Conservation (phyloP, 2,113 vertebrate genomes). For the Mugil cephalus region DNA sequence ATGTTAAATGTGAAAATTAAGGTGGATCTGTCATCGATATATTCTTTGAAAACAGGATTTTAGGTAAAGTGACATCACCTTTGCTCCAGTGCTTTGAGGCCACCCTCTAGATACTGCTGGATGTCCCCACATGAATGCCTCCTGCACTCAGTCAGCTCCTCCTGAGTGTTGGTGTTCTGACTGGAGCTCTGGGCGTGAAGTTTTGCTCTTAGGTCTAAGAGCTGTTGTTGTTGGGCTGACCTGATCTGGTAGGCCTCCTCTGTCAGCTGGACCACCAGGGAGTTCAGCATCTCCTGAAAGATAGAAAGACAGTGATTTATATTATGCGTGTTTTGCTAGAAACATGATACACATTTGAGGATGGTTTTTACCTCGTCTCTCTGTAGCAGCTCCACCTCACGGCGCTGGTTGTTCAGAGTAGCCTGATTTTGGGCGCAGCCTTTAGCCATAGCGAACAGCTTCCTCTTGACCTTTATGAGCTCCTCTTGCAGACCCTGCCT, state of each 20-base stretch:
- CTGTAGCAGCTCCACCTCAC: slow-evolving; percentile 84
- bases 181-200: slow-evolving; percentile 71
- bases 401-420: slow-evolving; percentile 84
- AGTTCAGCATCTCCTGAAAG: slow-evolving; percentile 84
- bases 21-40: no score
- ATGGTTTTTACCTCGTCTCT: slow-evolving; percentile 76
- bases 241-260: slow-evolving; percentile 85
- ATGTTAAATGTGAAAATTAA: background rate
- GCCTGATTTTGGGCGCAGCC: slow-evolving; percentile 90
- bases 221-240: slow-evolving; percentile 83
- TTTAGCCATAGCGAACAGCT: slow-evolving; percentile 88
- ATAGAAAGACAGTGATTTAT: background rate
- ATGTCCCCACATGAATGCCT: slow-evolving; percentile 86
- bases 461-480: slow-evolving; percentile 86
- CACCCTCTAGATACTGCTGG: slow-evolving; percentile 88
- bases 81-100: slow-evolving; percentile 88
- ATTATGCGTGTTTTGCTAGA: fast-evolving
- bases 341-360: background rate
- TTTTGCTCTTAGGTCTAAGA: slow-evolving; percentile 78
- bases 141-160: slow-evolving; percentile 86
- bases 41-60: background rate
- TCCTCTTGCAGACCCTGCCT: slow-evolving; percentile 88
- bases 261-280: slow-evolving; percentile 82
- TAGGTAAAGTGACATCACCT: slow-evolving; percentile 60
- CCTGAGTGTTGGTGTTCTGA: slow-evolving; percentile 74